These are phyloP conservation scores for Ooceraea biroi DNA, from an alignment of 1,140 invertebrate species.

Conservation along the genomic window DNA sequence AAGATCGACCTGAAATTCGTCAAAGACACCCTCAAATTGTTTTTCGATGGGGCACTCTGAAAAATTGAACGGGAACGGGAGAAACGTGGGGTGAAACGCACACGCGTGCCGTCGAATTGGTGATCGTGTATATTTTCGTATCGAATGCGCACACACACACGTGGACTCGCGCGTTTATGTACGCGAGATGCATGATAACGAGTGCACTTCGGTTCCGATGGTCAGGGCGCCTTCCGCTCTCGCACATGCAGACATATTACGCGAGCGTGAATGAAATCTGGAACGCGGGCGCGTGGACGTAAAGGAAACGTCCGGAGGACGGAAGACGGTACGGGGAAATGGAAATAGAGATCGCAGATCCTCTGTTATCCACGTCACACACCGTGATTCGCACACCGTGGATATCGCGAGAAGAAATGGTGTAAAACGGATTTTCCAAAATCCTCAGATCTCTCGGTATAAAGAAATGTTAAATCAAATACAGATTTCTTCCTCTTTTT, in stretches of 20 bases:
- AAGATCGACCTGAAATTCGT: slow-evolving; percentile 45
- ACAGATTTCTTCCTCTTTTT: neutral
- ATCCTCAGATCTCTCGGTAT: neutral
- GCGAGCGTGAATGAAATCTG: slow-evolving; percentile 58
- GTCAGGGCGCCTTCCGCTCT: slow-evolving; percentile 31
- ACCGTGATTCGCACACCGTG: slow-evolving; percentile 14
- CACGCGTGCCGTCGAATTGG: slow-evolving; percentile 10
- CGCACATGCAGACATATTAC: slow-evolving; percentile 44
- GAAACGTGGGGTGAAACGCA: neutral
- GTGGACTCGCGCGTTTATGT: neutral
- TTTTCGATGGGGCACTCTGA: slow-evolving; percentile 55
- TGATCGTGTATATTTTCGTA: slow-evolving; percentile 39
- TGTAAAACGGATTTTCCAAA: neutral
- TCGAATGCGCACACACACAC: slow-evolving; percentile 3
- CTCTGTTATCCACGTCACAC: slow-evolving; percentile 13
- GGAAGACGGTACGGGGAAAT: slow-evolving; percentile 26
- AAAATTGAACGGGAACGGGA: slow-evolving; percentile 34
- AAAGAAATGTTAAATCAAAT: slow-evolving; percentile 9
- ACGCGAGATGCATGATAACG: slow-evolving; percentile 59
- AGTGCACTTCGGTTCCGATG: slow-evolving; percentile 51
- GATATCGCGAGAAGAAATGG: neutral
- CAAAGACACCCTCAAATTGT: slow-evolving; percentile 50
- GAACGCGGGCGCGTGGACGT: slow-evolving; percentile 28
- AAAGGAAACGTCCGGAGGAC: slow-evolving; percentile 48
- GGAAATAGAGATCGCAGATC: slow-evolving; percentile 55